A percentile compares a stretch with the other conserved stretches of the same genome.
These are phyloP conservation scores for Papilio machaon DNA, from an alignment of 1,140 invertebrate species.

Conservation along the genomic window DNA sequence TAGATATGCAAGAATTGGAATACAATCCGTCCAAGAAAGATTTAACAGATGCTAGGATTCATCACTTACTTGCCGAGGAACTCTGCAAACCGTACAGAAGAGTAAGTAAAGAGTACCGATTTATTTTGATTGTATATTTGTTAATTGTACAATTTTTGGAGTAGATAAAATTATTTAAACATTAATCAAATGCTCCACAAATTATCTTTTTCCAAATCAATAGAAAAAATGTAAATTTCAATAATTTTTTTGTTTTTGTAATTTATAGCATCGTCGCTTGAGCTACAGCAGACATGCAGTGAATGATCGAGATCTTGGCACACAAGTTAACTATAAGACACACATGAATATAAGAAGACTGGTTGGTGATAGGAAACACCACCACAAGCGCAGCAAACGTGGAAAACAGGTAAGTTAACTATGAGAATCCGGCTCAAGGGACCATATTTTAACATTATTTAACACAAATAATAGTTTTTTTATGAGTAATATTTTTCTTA, in stretches of 20 bases:
- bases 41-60: conserved; percentile 95
- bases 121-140: neutral
- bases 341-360: conserved; percentile 94
- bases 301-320: conserved; percentile 92
- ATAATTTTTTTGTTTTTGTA: neutral
- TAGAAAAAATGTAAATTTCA: neutral
- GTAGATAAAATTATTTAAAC: neutral
- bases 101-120: conserved; percentile 83
- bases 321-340: conserved; percentile 94
- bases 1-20: conserved; percentile 96
- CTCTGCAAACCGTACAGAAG: conserved; percentile 94
- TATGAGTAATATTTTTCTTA: neutral
- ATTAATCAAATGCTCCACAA: neutral
- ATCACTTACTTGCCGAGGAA: conserved; percentile 95
- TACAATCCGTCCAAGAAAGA: conserved; percentile 96
- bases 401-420: conserved; percentile 84
- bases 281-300: conserved; percentile 96
- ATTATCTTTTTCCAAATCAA: neutral
- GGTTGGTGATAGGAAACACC: conserved; percentile 91
- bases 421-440: neutral
- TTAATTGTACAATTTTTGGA: no score
- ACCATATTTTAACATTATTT: neutral
- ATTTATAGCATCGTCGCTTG: conserved; percentile 89
- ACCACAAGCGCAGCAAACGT: conserved; percentile 91
- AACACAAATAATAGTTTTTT: neutral